These are phyloP conservation scores for Diarsia rubi DNA, from an alignment of 2,888 invertebrate species.

Conservation along the genomic window DNA sequence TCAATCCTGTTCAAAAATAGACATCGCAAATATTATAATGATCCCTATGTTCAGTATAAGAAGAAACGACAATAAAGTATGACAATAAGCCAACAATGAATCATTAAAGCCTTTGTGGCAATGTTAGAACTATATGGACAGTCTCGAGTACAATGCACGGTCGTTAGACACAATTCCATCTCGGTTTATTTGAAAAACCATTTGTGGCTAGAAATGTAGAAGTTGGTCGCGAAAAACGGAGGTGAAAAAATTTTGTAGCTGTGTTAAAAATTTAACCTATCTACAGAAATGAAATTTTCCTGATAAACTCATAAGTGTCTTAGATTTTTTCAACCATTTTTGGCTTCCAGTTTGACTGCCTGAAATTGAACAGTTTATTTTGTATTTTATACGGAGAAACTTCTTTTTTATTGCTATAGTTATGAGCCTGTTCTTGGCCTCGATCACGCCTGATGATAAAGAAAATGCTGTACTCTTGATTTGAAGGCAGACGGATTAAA, in stretches of 20 bases:
- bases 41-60: neutral
- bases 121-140: conserved; percentile 31
- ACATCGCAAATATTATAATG: conserved; percentile 5
- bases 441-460: too few species aligned
- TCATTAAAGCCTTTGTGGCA: conserved; percentile 44
- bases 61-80: conserved; percentile 11
- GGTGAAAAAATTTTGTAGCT: neutral
- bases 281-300: neutral
- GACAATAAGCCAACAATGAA: conserved; percentile 46
- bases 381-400: too few species aligned
- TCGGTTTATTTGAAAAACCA: conserved; percentile 21
- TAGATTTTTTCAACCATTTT: neutral
- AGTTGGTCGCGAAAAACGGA: neutral
- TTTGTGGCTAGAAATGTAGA: conserved; percentile 6
- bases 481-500: too few species aligned
- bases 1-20: conserved; percentile 28
- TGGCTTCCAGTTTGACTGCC: neutral
- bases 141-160: conserved; percentile 19
- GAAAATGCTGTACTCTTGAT: too few species aligned
- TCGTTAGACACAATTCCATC: conserved; percentile 33
- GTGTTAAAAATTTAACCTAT: neutral
- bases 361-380: neutral
- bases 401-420: too few species aligned
- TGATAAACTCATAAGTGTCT: neutral
- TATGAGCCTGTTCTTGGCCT: too few species aligned